Evolutionary conservation across 1,140 invertebrate species (phyloP), one percentile per base, ranked within the genome.

Genomic region (Branchinecta lynchi): DNA sequence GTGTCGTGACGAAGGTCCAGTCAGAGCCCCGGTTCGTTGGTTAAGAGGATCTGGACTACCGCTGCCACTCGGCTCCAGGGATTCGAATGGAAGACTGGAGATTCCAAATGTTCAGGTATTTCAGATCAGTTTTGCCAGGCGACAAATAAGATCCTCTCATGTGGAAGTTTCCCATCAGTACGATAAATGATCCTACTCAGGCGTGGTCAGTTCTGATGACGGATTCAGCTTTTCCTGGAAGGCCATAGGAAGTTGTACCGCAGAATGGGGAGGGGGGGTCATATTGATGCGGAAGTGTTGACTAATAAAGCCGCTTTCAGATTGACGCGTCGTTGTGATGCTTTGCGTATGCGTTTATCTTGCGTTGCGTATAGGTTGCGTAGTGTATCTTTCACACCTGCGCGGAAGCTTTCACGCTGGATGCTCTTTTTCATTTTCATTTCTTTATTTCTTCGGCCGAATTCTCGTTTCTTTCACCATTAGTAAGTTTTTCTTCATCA

Each of bases 1-100:
- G 79, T 94, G 92, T 76, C 86, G 92, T 73, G 92, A 95, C 77
- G 90, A 94, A 80, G 88, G 92, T 69, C 82, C 82, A 0, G 76
- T 84, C 17, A 81, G 91, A 67, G 86, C 87, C 43, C 82, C 82
- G 70, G 90, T 94, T 15, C 81, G 82, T 44, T 93, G 91, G 91
- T 75, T 81, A 0, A 82, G 89, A 70, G 86, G 84, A 66, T 85
- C 86, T 70, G 86, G 86, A 44, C 77, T 82, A 43, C 83, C 86
- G 0, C 75, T 94, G 45, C 91, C 90, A 45, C 77, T 83, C 0
- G 87, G 86, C 21, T 86, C 85, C 17, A 81, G 79, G 15, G 88
- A 92, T 74, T 78, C 79, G 21, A 84, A 86, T 68, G 90, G 91
- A 69, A 84, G 91, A 66, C 78, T 94, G 45, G 90, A 92, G 81